These are phyloP conservation scores for Macroglossus sobrinus DNA, from an alignment of 2,113 vertebrate species.

Conservation along the genomic window DNA sequence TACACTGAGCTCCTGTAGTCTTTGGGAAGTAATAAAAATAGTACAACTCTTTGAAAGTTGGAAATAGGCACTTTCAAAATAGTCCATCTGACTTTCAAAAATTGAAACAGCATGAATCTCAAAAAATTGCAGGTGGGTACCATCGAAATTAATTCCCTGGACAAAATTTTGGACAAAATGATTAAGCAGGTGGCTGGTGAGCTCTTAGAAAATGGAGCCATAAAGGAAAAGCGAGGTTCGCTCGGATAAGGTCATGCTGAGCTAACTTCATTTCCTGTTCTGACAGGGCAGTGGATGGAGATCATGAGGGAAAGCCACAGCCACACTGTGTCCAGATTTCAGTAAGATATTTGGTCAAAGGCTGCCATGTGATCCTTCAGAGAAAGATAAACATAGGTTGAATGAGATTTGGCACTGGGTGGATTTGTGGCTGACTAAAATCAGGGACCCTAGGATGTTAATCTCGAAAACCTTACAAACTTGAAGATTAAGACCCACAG, in stretches of 20 bases:
- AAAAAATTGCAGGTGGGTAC: conserved; percentile 48
- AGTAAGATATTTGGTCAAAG: background rate
- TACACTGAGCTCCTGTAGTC: background rate
- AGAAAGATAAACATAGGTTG: background rate
- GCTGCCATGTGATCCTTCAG: background rate
- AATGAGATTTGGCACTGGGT: background rate
- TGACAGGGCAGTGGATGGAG: background rate
- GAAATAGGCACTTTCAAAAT: conserved; percentile 28
- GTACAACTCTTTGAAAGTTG: background rate
- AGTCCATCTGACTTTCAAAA: conserved; percentile 37
- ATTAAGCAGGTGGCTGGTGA: conserved; percentile 20
- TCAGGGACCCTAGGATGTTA: background rate
- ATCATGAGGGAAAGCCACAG: background rate
- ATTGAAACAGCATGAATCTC: conserved; percentile 9
- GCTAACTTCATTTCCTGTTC: background rate
- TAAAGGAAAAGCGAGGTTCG: background rate
- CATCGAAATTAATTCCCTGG: conserved; percentile 35
- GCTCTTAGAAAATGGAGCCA: background rate
- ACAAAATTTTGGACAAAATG: conserved; percentile 1
- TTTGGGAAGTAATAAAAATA: conserved; percentile 5
- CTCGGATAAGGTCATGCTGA: background rate
- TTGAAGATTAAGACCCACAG: background rate
- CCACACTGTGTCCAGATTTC: background rate
- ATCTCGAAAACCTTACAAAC: background rate
- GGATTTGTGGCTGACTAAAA: background rate